A percentile compares a stretch with the other conserved stretches of the same genome.
Evolutionary conservation across 1,140 invertebrate genomes (phyloP).

Genomic region (Phthorimaea operculella): DNA sequence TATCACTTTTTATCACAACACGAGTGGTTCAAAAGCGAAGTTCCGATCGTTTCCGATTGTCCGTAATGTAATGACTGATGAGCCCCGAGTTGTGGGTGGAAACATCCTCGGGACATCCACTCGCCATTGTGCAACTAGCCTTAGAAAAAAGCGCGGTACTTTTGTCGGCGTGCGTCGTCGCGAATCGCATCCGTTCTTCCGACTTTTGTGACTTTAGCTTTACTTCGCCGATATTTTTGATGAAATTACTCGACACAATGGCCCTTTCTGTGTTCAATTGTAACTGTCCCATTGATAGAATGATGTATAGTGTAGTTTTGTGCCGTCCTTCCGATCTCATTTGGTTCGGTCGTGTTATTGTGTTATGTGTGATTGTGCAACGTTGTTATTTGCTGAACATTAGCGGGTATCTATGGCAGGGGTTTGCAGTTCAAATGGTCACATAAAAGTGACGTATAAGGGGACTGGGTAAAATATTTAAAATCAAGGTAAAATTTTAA

Average conservation of each 20-base stretch:
- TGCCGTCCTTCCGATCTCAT: conserved; percentile 50
- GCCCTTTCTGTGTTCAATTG: conserved; percentile 60
- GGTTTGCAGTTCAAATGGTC: not conserved
- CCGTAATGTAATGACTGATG: conserved; percentile 29
- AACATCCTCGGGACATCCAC: conserved; percentile 44
- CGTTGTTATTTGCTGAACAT: conserved; percentile 30
- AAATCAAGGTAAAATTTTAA: too few species aligned
- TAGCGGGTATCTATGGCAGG: conserved; percentile 20
- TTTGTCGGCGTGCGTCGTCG: conserved; percentile 54
- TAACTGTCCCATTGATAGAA: conserved; percentile 55
- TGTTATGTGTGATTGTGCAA: conserved; percentile 1
- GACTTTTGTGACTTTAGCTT: too few species aligned
- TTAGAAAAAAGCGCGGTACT: conserved; percentile 46
- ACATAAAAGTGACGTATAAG: conserved; percentile 1
- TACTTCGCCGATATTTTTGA: conserved; percentile 57
- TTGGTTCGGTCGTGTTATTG: conserved; percentile 36
- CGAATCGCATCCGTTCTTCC: conserved; percentile 62
- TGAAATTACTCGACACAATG: conserved; percentile 63
- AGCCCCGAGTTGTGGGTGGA: conserved; percentile 64
- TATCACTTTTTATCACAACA: conserved; percentile 20
- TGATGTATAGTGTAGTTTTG: conserved; percentile 48
- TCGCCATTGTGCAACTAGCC: conserved; percentile 34
- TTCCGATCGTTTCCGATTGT: conserved; percentile 65
- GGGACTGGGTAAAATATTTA: too few species aligned
- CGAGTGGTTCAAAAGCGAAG: conserved; percentile 46